Conservation (phyloP, 2,797 vertebrate genomes). For the Enteromius treurensis region DNA sequence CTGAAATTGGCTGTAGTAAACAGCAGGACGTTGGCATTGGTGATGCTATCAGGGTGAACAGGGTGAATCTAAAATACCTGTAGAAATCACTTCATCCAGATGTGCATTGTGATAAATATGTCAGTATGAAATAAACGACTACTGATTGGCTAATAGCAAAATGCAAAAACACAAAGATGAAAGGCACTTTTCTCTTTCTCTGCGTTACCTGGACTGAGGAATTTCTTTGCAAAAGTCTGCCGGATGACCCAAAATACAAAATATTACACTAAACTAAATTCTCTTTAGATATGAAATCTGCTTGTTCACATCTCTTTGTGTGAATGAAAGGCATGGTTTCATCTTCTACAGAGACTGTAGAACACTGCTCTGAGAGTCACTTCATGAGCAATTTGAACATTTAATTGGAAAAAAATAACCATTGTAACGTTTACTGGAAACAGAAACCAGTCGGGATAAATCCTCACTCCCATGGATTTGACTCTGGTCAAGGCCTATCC, state of each 20-base stretch:
- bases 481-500: neutral
- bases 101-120: neutral
- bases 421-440: neutral
- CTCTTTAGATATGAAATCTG: neutral
- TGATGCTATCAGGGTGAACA: neutral
- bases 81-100: neutral
- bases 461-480: neutral
- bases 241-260: neutral
- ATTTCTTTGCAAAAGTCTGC: neutral
- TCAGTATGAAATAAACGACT: neutral
- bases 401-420: neutral
- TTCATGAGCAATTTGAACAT: neutral
- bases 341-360: too few species aligned
- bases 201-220: neutral
- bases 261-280: neutral
- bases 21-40: neutral
- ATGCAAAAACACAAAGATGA: neutral
- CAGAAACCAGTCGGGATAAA: neutral
- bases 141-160: neutral
- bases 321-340: neutral
- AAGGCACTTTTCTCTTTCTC: neutral
- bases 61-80: neutral
- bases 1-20: conserved; percentile 46
- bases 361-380: neutral
- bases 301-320: neutral